These are phyloP conservation scores for Orchestes rusci DNA, from an alignment of 2,888 invertebrate species.

Conservation along the genomic window DNA sequence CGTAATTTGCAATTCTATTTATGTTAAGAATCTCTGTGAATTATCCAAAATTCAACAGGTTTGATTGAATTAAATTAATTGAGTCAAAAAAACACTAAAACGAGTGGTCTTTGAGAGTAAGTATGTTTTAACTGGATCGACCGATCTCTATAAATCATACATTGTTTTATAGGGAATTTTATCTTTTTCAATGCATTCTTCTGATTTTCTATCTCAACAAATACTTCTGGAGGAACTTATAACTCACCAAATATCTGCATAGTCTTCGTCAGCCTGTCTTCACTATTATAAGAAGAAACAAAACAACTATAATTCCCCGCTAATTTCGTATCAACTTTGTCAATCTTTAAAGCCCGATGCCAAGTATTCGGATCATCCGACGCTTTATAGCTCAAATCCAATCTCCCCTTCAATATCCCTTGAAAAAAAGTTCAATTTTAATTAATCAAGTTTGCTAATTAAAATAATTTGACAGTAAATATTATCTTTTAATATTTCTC, in stretches of 20 bases:
- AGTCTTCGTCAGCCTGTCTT: constrained; percentile 53
- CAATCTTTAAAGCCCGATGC: constrained; percentile 58
- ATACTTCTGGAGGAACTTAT: neutral
- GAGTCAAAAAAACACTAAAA: too few relatives aligned
- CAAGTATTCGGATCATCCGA: constrained; percentile 49
- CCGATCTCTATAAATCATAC: too few relatives aligned
- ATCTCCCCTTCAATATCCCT: constrained; percentile 41
- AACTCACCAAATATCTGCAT: constrained; percentile 66
- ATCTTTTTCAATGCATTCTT: too few relatives aligned
- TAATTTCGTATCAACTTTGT: constrained; percentile 58
- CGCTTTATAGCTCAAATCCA: constrained; percentile 43
- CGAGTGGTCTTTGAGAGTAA: too few relatives aligned
- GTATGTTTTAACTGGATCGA: too few relatives aligned
- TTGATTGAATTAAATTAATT: too few relatives aligned
- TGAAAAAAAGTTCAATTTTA: constrained; percentile 20
- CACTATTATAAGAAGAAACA: constrained; percentile 59
- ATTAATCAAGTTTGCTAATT: too few relatives aligned
- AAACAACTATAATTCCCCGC: constrained; percentile 65
- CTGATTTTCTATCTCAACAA: too few relatives aligned
- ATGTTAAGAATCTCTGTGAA: too few relatives aligned
- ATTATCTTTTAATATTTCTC: constrained; percentile 27
- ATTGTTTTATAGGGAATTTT: too few relatives aligned
- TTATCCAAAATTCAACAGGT: too few relatives aligned
- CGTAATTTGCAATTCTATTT: too few relatives aligned
- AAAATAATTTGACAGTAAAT: neutral